phyloP scores from a whole-genome alignment of 1,140 invertebrate species.

The Triops longicaudatus region DNA sequence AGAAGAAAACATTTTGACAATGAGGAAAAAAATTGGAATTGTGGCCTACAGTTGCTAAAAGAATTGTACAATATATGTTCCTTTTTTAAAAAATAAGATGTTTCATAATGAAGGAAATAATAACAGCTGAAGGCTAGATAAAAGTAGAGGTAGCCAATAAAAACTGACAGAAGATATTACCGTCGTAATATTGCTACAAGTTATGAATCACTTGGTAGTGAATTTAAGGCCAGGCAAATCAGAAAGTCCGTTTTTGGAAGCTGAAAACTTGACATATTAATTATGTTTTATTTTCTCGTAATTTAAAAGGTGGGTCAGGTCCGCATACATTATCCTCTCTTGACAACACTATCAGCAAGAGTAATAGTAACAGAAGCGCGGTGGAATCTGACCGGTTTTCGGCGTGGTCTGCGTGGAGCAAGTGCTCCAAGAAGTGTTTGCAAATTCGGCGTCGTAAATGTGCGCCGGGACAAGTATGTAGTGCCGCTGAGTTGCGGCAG shows the following conservation, averaged over 20 bases:
- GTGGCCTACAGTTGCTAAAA: too few relatives aligned
- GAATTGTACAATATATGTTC: too few relatives aligned
- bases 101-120: too few relatives aligned
- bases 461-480: background rate
- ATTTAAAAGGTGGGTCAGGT: background rate
- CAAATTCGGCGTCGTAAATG: constrained; percentile 16
- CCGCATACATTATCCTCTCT: background rate
- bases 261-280: constrained; percentile 9
- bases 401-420: background rate
- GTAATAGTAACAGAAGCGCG: background rate
- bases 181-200: too few relatives aligned
- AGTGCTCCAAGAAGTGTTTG: constrained; percentile 21
- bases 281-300: background rate
- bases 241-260: background rate
- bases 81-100: too few relatives aligned
- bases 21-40: too few relatives aligned
- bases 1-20: too few relatives aligned
- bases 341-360: background rate
- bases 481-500: background rate
- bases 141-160: too few relatives aligned
- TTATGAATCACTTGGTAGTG: background rate
- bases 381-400: background rate
- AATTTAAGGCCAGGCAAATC: too few relatives aligned
- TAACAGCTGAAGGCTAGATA: too few relatives aligned
- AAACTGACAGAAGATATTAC: too few relatives aligned